phyloP scores from a whole-genome alignment of 2,797 vertebrate genomes.

The Vipera latastei region DNA sequence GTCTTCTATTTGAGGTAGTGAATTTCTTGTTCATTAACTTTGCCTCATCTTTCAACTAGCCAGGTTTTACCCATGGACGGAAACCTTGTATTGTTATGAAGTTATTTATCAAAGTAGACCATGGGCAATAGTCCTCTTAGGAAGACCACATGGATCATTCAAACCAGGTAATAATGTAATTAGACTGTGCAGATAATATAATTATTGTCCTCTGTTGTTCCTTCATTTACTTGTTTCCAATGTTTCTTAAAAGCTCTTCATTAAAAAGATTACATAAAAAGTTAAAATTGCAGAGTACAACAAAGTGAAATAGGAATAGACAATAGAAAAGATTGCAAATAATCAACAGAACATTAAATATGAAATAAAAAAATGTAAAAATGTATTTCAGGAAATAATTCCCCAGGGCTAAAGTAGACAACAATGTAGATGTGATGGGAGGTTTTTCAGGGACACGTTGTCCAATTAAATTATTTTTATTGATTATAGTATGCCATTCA shows the following conservation, averaged over 20 bases:
- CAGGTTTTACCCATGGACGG: neutral
- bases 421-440: neutral
- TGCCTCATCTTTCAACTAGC: neutral
- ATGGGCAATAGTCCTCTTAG: neutral
- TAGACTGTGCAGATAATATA: neutral
- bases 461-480: neutral
- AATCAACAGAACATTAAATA: neutral
- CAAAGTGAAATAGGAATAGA: neutral
- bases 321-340: neutral
- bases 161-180: neutral
- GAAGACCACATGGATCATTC: neutral
- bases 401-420: neutral
- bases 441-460: neutral
- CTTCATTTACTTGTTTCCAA: neutral
- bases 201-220: neutral
- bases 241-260: neutral
- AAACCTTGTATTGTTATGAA: neutral
- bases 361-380: neutral
- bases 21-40: neutral
- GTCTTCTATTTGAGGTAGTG: neutral
- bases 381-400: neutral
- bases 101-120: neutral
- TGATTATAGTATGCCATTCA: neutral
- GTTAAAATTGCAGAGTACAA: neutral
- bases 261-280: neutral